A percentile compares a stretch with the other conserved stretches of the same genome.
Conservation (phyloP, 35 echinoderm and acorn worm species). For the Nesometra sesokonis region DNA sequence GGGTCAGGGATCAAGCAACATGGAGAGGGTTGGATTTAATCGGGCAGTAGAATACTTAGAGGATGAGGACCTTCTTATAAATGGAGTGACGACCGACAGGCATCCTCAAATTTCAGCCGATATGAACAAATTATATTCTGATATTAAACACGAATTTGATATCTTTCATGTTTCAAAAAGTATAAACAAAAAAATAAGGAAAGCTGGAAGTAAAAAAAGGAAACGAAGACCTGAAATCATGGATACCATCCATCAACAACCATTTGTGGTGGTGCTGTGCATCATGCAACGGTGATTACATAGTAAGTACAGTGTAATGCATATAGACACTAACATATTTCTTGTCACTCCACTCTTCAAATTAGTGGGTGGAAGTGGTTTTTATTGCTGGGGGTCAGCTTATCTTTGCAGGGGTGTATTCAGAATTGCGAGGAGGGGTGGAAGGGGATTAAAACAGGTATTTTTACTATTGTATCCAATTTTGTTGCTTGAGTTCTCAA, state of each 20-base stretch:
- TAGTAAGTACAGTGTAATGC: no score
- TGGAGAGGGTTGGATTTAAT: constrained; percentile 42
- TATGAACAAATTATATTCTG: constrained; percentile 10
- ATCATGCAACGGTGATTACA: neutral
- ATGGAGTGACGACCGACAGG: constrained; percentile 34
- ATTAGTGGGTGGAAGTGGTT: no score
- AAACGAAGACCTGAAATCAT: constrained; percentile 6
- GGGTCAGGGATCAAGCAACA: constrained; percentile 18
- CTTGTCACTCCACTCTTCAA: no score
- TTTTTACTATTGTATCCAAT: no score
- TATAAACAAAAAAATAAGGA: constrained; percentile 3
- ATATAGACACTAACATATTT: no score
- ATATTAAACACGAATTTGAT: constrained; percentile 48
- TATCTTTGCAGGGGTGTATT: no score
- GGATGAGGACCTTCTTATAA: neutral
- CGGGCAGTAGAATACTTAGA: neutral
- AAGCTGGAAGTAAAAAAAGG: constrained; percentile 1
- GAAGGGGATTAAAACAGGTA: no score
- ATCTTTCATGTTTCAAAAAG: constrained; percentile 38
- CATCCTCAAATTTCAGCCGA: constrained; percentile 18
- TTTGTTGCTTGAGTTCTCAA: no score
- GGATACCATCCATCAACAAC: constrained; percentile 25
- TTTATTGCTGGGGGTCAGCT: no score
- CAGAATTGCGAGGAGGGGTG: no score
- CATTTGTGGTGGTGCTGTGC: constrained; percentile 39